Percentiles rank a stretch among this genome's conserved stretches.
These are phyloP conservation scores for Diachasma alloeum DNA, from an alignment of 1,140 invertebrate genomes.

Conservation along the genomic window DNA sequence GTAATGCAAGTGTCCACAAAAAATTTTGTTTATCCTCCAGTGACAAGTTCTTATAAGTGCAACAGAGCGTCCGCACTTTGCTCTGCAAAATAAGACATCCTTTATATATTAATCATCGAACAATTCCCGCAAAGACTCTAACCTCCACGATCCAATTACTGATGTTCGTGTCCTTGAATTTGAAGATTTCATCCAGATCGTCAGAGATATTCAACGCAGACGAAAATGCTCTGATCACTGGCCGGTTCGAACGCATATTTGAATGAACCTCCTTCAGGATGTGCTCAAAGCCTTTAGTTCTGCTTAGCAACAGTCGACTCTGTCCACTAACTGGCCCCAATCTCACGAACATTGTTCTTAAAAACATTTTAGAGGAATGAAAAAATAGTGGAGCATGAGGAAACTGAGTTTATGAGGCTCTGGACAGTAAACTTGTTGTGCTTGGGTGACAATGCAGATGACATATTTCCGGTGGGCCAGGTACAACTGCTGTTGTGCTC, in stretches of 20 bases:
- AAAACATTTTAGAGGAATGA: neutral
- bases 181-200: conserved; percentile 56
- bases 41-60: conserved; percentile 48
- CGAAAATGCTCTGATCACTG: neutral
- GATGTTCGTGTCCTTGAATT: conserved; percentile 55
- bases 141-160: conserved; percentile 67
- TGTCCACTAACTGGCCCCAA: neutral
- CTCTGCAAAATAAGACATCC: conserved; percentile 50
- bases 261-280: neutral
- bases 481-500: neutral
- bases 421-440: neutral
- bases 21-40: conserved; percentile 53
- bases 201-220: conserved; percentile 9
- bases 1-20: conserved; percentile 51
- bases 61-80: conserved; percentile 56
- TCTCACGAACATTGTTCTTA: neutral
- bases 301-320: neutral
- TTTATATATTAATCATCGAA: conserved; percentile 20
- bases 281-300: neutral
- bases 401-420: neutral
- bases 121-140: conserved; percentile 26
- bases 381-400: neutral
- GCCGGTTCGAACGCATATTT: neutral
- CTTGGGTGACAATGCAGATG: neutral
- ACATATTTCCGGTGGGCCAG: neutral